Evolutionary conservation across 2,113 vertebrate genomes (phyloP), one percentile per base, ranked within the genome.

Genomic region (Dunckerocampus dactyliophorus): DNA sequence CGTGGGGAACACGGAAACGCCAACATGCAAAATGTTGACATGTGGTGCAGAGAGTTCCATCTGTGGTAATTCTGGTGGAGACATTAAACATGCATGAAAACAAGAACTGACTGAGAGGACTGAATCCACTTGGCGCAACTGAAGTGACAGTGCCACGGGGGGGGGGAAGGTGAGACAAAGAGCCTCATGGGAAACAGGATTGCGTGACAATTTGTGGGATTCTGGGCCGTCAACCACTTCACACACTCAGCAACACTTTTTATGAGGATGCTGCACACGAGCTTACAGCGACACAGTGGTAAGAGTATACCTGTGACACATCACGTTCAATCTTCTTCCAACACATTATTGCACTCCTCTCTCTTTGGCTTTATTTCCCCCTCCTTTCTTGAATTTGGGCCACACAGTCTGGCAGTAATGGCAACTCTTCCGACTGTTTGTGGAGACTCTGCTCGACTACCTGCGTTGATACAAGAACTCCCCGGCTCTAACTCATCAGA

Each of bases 21-120:
- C 21, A 64, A 64, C 49, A 50, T 21, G 48, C 43, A n/a, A 72
- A 67, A 67, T 21, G 37, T 60, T 57, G 70, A 82, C 75, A 74
- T 48, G 45, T 58, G 58, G 58, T 24, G n/a, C 3, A 58, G 64
- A 71, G 68, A 75, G 76, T 72, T 77, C 57, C 54, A 58, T 65
- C 10, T 3, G 48, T 57, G 45, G 69, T 72, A 49, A 61, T 67
- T 56, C 53, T 42, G 24, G 63, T 58, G 58, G 19, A 43, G 54
- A 4, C 61, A 76, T 83, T 74, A 86, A 86, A 84, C 67, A 80
- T 80, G 65, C 65, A 86, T 70, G 69, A 59, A 43, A 54, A 54
- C 72, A 73, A 42, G 4, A 10, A 20, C 34, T 39, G 67, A 74
- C 66, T 69, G 16, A 39, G 59, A 62, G 28, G 56, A 69, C 59